These are phyloP conservation scores for Nasonia vitripennis DNA, from an alignment of 1,140 invertebrate species.

Conservation along the genomic window DNA sequence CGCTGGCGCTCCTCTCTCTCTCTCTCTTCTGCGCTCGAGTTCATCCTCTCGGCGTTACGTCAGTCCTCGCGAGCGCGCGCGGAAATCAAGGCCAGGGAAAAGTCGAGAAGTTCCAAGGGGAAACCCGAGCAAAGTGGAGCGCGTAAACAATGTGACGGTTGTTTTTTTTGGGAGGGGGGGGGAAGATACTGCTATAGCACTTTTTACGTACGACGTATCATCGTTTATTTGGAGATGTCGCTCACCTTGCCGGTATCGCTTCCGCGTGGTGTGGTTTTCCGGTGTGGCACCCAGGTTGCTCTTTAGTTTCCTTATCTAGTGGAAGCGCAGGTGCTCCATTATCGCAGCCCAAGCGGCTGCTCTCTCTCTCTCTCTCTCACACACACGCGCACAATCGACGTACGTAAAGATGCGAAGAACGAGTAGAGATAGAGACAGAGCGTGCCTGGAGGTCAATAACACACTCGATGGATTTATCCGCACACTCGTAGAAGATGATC, in stretches of 20 bases:
- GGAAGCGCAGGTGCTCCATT: background rate
- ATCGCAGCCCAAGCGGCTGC: too few relatives aligned
- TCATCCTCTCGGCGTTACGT: background rate
- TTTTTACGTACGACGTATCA: too few relatives aligned
- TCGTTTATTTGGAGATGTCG: too few relatives aligned
- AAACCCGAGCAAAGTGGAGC: background rate
- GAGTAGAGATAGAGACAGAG: too few relatives aligned
- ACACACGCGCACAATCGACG: too few relatives aligned
- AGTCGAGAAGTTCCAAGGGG: background rate
- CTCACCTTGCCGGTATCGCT: slow-evolving; percentile 11
- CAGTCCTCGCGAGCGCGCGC: too few relatives aligned
- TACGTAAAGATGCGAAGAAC: too few relatives aligned
- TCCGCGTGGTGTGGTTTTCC: background rate
- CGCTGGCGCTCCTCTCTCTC: slow-evolving; percentile 52
- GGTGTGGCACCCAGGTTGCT: background rate
- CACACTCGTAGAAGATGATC: too few relatives aligned
- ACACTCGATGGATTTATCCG: too few relatives aligned
- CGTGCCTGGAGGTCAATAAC: too few relatives aligned
- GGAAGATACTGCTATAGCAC: too few relatives aligned
- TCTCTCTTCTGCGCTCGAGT: background rate
- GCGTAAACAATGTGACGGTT: background rate
- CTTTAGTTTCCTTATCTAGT: background rate
- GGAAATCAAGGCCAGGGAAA: slow-evolving; percentile 34
- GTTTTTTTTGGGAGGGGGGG: background rate
- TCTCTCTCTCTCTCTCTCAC: too few relatives aligned